Conservation (phyloP, 2,113 vertebrate genomes). For the Narcine bancroftii region DNA sequence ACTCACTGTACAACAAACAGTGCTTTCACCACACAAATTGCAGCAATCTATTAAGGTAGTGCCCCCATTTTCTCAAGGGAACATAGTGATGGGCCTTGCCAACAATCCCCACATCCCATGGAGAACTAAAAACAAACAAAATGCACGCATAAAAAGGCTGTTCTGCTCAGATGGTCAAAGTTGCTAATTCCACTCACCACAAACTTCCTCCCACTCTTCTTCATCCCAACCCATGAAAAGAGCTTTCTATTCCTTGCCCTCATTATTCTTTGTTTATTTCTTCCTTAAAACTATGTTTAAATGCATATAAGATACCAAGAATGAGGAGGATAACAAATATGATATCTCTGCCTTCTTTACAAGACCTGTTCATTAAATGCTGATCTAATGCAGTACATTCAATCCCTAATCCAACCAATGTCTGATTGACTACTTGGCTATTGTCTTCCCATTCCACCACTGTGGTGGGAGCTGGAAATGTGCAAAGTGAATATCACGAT, state of each 20-base stretch:
- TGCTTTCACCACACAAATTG: no score
- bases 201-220: background rate
- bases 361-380: background rate
- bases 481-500: background rate
- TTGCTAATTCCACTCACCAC: background rate
- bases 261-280: background rate
- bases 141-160: background rate
- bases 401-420: background rate
- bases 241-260: background rate
- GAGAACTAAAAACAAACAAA: background rate
- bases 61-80: no score
- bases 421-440: background rate
- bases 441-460: background rate
- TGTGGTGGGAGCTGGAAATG: background rate
- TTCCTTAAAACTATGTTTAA: background rate
- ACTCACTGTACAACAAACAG: no score
- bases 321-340: background rate
- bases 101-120: no score
- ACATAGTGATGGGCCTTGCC: no score
- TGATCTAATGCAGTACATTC: background rate
- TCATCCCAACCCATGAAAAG: background rate
- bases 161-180: background rate
- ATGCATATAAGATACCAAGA: background rate
- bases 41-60: no score
- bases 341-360: background rate